Evolutionary conservation across 1,140 invertebrate species (phyloP), one percentile per base, ranked within the genome.

Genomic region (Archegozetes longisetosus): DNA sequence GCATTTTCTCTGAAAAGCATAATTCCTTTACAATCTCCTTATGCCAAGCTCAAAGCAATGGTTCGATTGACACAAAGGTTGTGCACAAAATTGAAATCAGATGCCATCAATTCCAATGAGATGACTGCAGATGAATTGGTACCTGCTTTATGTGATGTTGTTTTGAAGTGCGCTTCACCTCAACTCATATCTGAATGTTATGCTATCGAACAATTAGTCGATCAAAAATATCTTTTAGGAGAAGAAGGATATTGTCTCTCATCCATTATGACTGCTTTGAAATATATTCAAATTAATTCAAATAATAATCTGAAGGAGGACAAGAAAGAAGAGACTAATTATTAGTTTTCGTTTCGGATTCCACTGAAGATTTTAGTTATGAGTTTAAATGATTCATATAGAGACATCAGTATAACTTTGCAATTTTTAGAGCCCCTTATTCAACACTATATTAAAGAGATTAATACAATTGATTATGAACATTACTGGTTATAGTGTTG

Each of bases 181-280:
- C 50, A 51, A 25, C 50, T 51, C 12, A 25, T 51, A 9, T 20
- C 24, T 20, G 50, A 51, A 25, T 51, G 6, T 51, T 20, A 9
- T 22, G 20, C 50, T 22, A 51, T 51, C 50, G 50, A 51, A 51
- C 4, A 25, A 20, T 9, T 51, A n/a, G 20, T 51, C 13, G 6
- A 51, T 9, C 20, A 20, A 12, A 51, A 51, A 51, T 51, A 51
- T 26, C 24, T 51, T 22, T 26, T 51, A 25, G 50, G 50, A 9
- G 20, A 51, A 51, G 50, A 51, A 22, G 50, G 50, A 20, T 51
- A 51, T 26, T 51, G 50, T 51, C 24, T 51, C 13, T 51, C 50
- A 22, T 51, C 50, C 4, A 25, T 51, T 9, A 6, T 22, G 20
- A 51, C 50, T 9, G 50, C 50, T 51, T n/a, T 51, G 6, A 51